These are phyloP conservation scores for Pleuronectes platessa DNA, from an alignment of 2,113 vertebrate species.

Conservation along the genomic window DNA sequence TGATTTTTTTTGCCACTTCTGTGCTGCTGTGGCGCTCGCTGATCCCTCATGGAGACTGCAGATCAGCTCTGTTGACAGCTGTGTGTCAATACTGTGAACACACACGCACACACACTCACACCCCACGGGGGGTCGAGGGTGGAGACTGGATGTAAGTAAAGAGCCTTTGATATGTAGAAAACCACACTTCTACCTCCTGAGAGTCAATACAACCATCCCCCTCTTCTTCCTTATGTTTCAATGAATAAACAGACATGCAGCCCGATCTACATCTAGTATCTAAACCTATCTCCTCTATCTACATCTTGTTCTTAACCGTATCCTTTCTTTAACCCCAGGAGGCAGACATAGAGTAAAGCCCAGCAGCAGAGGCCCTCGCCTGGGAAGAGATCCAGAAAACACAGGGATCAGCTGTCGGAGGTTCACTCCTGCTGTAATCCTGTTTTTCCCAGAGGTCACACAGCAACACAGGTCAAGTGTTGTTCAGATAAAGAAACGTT, in stretches of 20 bases:
- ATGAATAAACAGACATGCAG: constrained; percentile 22
- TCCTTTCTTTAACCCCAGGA: background rate
- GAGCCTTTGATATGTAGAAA: constrained; percentile 78
- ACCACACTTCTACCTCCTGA: constrained; percentile 46
- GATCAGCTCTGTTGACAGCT: constrained; percentile 61
- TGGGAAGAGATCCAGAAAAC: background rate
- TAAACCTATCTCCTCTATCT: constrained; percentile 10
- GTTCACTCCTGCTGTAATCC: no score
- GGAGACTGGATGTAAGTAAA: constrained; percentile 39
- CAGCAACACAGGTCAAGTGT: constrained; percentile 31
- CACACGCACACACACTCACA: background rate
- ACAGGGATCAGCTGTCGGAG: constrained; percentile 11
- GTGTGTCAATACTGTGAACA: constrained; percentile 53
- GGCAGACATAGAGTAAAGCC: background rate
- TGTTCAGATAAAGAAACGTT: constrained; percentile 3
- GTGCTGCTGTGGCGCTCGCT: constrained; percentile 18
- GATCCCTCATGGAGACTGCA: constrained; percentile 31
- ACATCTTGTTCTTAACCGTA: background rate
- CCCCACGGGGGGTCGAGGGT: constrained; percentile 81
- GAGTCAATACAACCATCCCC: constrained; percentile 34
- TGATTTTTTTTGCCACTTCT: constrained; percentile 11
- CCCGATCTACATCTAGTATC: constrained; percentile 21
- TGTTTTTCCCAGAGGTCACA: background rate
- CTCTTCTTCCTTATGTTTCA: constrained; percentile 29
- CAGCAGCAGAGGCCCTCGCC: background rate